These are phyloP conservation scores for Pseudococcus viburni DNA, from an alignment of 2,888 invertebrate species.

Conservation along the genomic window DNA sequence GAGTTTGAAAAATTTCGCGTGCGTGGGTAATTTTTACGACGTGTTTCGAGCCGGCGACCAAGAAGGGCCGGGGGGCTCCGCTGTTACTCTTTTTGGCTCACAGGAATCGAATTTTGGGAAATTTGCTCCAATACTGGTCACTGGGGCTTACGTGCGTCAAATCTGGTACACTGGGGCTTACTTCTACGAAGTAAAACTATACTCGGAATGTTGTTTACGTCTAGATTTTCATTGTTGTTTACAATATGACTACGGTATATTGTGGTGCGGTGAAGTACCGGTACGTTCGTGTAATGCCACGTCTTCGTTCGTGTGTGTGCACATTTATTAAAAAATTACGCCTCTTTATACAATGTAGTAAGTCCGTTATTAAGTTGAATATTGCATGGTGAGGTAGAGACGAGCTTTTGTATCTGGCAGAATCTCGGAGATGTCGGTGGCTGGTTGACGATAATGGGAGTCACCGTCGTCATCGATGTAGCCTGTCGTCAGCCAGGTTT, in stretches of 20 bases:
- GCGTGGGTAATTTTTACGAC: background rate
- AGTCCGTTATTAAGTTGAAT: background rate
- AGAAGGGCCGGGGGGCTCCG: background rate
- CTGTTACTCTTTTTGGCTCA: background rate
- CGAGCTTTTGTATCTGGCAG: too few species aligned
- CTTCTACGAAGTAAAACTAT: background rate
- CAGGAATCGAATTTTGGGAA: background rate
- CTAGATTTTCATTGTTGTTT: slow-evolving; percentile 43
- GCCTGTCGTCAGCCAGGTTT: background rate
- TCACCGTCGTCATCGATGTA: background rate
- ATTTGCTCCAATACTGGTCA: background rate
- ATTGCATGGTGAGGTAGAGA: too few species aligned
- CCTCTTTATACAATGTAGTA: background rate
- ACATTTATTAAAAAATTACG: background rate
- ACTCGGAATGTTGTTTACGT: slow-evolving; percentile 24
- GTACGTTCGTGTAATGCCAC: background rate
- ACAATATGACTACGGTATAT: background rate
- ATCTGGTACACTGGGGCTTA: background rate
- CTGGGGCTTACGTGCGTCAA: too few species aligned
- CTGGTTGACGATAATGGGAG: background rate
- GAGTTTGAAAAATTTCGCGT: slow-evolving; percentile 39
- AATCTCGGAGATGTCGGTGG: too few species aligned
- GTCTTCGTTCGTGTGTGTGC: slow-evolving; percentile 2
- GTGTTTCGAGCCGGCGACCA: background rate
- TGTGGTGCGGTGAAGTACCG: background rate